Base-by-base conservation (phyloP, 1,140 invertebrate genomes). In the Diabrotica undecimpunctata region DNA sequence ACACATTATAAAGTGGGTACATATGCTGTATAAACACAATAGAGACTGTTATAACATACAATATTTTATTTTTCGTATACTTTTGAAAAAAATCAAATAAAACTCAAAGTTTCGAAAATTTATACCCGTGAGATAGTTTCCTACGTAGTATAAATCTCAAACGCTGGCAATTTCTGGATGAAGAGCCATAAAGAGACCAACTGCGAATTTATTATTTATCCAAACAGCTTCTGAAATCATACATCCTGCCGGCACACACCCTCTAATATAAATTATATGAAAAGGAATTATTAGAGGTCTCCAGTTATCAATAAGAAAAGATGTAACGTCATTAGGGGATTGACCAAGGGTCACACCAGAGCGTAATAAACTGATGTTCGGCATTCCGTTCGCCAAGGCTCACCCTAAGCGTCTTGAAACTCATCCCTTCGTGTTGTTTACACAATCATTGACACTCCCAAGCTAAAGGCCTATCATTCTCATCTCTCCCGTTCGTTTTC, bases 301-400 rank as follows among this genome's bases (percentile, higher is more conserved):
- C 58, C 60, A 59, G 53, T 66, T 66, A 67, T 68, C 69, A 71
- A 71, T 71, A 71, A 72, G 14, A 60, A 52, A 46, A 54, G 54
- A 66, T 55, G 65, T 55, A 64, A 62, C 60, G 67, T 72, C 70
- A 69, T 72, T 72, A 70, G 64, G 65, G 67, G 61, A 62, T 65
- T 37, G 41, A 54, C 56, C 68, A 62, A 69, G 69, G 70, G 70
- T 46, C 41, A 46, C n/a, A 65, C 68, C 70, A 69, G 54, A 58
- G 64, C 66, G 64, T 70, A 70, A 72, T 69, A 72, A 72, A 72
- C 67, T 63, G 68, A 72, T 72, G 70, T 72, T 66, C 66, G 70
- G 64, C 66, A 72, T 70, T 68, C 66, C 65, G 68, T 72, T 68
- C 59, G 64, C 25, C 25, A 25, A 25, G 25, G 66, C 61, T 69